These are phyloP conservation scores for Phocoena phocoena DNA, from an alignment of 2,113 vertebrate species.

Conservation along the genomic window DNA sequence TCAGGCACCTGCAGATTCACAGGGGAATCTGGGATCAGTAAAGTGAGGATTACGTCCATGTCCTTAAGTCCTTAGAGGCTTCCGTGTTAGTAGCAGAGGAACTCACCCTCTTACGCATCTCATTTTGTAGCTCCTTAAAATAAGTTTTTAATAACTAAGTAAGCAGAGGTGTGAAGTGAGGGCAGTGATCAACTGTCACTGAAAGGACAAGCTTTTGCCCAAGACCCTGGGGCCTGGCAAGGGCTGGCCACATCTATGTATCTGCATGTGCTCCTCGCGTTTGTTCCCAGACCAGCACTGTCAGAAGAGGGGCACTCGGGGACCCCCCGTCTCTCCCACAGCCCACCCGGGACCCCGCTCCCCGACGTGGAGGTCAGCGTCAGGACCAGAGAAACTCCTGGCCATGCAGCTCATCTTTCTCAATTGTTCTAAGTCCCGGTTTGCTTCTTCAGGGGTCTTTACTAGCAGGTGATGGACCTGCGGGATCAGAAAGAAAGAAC, in stretches of 20 bases:
- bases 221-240: too few species aligned
- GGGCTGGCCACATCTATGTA: rapidly evolving
- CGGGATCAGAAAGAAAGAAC: background rate
- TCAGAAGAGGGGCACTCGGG: background rate
- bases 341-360: background rate
- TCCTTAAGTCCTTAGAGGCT: too few species aligned
- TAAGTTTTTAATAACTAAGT: background rate
- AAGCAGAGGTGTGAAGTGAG: background rate
- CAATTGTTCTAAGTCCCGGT: background rate
- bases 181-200: too few species aligned
- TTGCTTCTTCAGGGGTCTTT: background rate
- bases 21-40: too few species aligned
- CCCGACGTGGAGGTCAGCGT: rapidly evolving
- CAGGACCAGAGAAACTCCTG: background rate
- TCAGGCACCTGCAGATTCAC: too few species aligned
- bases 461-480: too few species aligned
- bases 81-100: background rate
- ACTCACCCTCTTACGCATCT: background rate
- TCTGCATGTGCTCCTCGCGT: rapidly evolving
- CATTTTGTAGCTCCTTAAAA: background rate
- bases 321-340: too few species aligned
- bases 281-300: background rate
- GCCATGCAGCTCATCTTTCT: background rate
- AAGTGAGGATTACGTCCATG: too few species aligned
- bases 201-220: background rate